Base-by-base conservation (phyloP, 2,797 vertebrate genomes). In the Miichthys miiuy region DNA sequence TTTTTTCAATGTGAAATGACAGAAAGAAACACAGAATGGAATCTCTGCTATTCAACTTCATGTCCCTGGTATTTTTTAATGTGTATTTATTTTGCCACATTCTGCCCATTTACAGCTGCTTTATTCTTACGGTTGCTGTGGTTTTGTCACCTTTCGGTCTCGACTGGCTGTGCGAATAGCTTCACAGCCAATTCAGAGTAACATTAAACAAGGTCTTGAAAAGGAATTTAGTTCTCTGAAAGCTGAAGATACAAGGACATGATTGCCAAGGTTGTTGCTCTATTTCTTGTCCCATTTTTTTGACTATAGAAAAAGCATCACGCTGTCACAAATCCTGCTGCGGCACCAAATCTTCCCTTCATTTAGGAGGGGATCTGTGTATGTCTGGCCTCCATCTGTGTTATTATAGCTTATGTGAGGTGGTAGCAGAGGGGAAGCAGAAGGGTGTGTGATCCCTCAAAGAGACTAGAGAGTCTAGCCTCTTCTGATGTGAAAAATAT, bases 231-330 rank as follows among this genome's bases (percentile, higher is more conserved):
- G 57, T 34, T 67, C 34, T n/a, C 30, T 60, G 50, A 63, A 67
- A 56, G 25, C 50, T 68, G 42, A 34, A 56, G 52, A 51, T 14
- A 47, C 20, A 47, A 64, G 57, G 63, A 62, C 68, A 55, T 42
- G 1, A 10, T 1, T 17, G 34, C 58, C 68, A 75, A 83, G 67
- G 68, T 63, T 52, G 61, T 18, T 51, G 38, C 47, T 67, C 38
- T 27, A 52, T 46, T 52, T 50, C 30, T 30, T 61, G n/a, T 74
- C 27, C 51, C 21, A 27, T 14, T n/a, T 41, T 68, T 75, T 25
- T 34, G 65, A 52, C 23, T 14, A 10, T 14, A 14, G 23, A 48
- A 41, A 51, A 71, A 58, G 23, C 2, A 34, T 44, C 5, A 1
- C n/a, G 0, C 30, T 44, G 34, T 52, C 50, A 67, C 13, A 56